Percentiles rank a stretch among this genome's conserved stretches.
These are phyloP conservation scores for Gonatopus flavifemur DNA, from an alignment of 1,140 invertebrate genomes.

Conservation along the genomic window DNA sequence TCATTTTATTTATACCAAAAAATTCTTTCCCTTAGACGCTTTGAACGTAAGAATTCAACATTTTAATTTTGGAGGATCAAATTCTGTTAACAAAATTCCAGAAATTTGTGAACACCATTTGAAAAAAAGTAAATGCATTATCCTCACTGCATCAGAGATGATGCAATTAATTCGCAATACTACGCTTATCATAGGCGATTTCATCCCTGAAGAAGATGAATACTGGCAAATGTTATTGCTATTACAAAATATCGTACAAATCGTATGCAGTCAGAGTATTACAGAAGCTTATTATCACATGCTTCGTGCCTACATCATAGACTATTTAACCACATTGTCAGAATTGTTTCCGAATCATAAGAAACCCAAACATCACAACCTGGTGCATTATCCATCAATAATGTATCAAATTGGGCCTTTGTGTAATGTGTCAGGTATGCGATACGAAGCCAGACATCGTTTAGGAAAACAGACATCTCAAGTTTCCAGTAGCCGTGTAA, in stretches of 20 bases:
- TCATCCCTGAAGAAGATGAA: conserved; percentile 6
- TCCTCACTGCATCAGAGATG: conserved; percentile 10
- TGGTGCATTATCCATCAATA: conserved; percentile 11
- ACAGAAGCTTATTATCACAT: not conserved
- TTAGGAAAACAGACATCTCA: not conserved
- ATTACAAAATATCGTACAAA: conserved; percentile 5
- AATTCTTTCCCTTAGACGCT: conserved; percentile 7
- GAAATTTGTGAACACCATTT: not conserved
- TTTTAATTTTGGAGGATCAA: not conserved
- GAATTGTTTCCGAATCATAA: conserved; percentile 8
- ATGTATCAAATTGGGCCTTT: conserved; percentile 13
- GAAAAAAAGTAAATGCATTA: conserved; percentile 1
- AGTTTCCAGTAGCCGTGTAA: not conserved
- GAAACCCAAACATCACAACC: conserved; percentile 16
- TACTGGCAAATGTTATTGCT: conserved; percentile 5
- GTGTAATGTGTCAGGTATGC: conserved; percentile 8
- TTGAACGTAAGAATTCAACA: conserved; percentile 6
- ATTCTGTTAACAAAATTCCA: conserved; percentile 1
- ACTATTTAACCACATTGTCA: conserved; percentile 6
- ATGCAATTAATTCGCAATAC: conserved; percentile 9
- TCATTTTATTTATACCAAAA: conserved; percentile 4
- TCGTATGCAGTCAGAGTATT: not conserved
- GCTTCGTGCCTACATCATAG: not conserved
- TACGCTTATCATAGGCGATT: conserved; percentile 8
- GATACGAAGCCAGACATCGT: conserved; percentile 17